Conservation (phyloP, 2,888 invertebrate genomes). For the Sinodicranocentrus sp. region DNA sequence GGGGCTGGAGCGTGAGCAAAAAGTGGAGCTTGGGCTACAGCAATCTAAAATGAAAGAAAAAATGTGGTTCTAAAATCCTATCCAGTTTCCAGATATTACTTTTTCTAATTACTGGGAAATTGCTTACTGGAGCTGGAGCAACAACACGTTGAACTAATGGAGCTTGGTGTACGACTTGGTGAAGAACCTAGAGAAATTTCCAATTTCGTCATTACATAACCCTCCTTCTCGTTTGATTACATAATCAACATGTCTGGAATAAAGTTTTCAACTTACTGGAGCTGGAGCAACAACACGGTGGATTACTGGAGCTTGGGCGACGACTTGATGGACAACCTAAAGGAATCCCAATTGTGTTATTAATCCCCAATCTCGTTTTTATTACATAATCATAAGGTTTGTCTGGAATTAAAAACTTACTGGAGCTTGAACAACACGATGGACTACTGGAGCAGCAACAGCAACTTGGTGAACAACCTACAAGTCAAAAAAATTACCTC, state of each 20-base stretch:
- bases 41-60: too few species aligned
- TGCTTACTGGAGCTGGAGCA: constrained; percentile 27
- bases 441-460: neutral
- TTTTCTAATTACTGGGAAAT: neutral
- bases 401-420: too few species aligned
- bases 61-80: too few species aligned
- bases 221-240: too few species aligned
- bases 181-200: neutral
- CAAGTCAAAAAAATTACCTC: neutral
- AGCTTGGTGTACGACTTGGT: neutral
- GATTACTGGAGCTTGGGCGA: constrained; percentile 22
- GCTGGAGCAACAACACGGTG: constrained; percentile 38
- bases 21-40: neutral
- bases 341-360: too few species aligned
- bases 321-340: constrained; percentile 5
- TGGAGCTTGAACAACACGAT: constrained; percentile 31
- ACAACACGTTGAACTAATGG: constrained; percentile 13
- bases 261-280: neutral
- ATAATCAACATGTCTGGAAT: neutral
- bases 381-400: too few species aligned
- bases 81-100: neutral
- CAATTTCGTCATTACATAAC: neutral
- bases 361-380: too few species aligned
- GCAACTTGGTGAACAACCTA: constrained; percentile 32
- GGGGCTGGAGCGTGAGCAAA: too few species aligned